These are phyloP conservation scores for Theristicus caerulescens DNA, from an alignment of 2,113 vertebrate species.

Conservation along the genomic window DNA sequence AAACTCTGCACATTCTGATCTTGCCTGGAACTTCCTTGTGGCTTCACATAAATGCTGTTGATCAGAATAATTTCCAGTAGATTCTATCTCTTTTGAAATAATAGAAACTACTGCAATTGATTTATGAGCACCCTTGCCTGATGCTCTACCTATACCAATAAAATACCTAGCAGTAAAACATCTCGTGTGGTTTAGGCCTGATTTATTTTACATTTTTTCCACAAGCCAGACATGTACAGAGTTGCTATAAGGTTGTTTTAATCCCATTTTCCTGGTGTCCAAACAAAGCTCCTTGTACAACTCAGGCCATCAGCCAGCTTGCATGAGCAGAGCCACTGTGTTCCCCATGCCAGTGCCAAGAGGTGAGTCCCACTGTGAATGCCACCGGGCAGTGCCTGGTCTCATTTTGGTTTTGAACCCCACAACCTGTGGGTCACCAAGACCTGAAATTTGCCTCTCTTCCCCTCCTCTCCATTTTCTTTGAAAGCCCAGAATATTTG, in stretches of 20 bases:
- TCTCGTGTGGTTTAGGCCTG: neutral
- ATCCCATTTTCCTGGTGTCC: neutral
- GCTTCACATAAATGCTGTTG: neutral
- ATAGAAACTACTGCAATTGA: neutral
- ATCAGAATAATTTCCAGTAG: neutral
- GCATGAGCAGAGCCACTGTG: neutral
- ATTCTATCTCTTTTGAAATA: slow-evolving; percentile 17
- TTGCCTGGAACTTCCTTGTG: slow-evolving; percentile 6
- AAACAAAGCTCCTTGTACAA: neutral
- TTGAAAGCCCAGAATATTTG: neutral
- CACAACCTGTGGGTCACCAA: neutral
- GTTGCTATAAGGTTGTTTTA: neutral
- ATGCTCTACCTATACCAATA: neutral
- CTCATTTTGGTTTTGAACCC: neutral
- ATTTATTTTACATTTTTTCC: neutral
- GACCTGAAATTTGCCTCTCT: neutral
- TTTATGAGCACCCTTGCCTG: neutral
- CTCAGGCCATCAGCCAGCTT: neutral
- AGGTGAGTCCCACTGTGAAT: neutral
- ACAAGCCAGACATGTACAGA: neutral
- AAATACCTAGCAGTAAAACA: neutral
- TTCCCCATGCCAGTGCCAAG: neutral
- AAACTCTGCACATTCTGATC: neutral
- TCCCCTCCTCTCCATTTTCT: neutral
- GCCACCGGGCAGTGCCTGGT: neutral